A percentile compares a stretch with the other conserved stretches of the same genome.
phyloP scores from a whole-genome alignment of 2,888 invertebrate species.

The Nephrotoma flavescens region DNA sequence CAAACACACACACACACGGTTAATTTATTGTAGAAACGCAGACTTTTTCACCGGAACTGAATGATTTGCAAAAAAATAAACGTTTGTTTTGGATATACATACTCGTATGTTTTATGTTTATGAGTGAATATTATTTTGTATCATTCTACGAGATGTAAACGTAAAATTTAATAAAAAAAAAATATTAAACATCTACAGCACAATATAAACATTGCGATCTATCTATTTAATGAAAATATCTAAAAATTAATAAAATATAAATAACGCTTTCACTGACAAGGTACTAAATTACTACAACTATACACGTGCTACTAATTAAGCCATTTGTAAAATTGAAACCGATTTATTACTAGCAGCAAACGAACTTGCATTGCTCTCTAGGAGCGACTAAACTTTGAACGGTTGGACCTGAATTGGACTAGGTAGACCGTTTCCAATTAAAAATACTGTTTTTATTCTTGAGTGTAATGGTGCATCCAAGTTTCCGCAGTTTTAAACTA shows the following conservation, averaged over 20 bases:
- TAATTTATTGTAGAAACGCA: not conserved
- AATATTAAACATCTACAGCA: not conserved
- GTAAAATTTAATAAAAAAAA: not conserved
- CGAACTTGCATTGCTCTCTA: no score
- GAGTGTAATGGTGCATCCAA: no score
- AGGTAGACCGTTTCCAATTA: no score
- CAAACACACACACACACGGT: not conserved
- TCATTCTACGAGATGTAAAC: not conserved
- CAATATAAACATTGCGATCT: not conserved
- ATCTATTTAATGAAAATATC: not conserved
- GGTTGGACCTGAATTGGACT: no score
- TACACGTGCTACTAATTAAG: not conserved
- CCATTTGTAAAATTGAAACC: not conserved
- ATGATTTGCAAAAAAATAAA: not conserved
- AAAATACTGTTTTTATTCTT: no score
- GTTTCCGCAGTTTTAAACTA: no score
- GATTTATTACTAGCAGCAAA: not conserved
- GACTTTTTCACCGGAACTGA: not conserved
- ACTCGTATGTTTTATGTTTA: not conserved
- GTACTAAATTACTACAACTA: not conserved
- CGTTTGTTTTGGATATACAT: not conserved
- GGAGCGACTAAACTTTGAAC: no score
- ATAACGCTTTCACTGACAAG: not conserved
- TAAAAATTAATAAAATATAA: not conserved
- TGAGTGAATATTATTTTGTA: not conserved